A percentile compares a stretch with the other conserved stretches of the same genome.
Evolutionary conservation across 2,113 vertebrate species (phyloP).

Genomic region (Mobula hypostoma): DNA sequence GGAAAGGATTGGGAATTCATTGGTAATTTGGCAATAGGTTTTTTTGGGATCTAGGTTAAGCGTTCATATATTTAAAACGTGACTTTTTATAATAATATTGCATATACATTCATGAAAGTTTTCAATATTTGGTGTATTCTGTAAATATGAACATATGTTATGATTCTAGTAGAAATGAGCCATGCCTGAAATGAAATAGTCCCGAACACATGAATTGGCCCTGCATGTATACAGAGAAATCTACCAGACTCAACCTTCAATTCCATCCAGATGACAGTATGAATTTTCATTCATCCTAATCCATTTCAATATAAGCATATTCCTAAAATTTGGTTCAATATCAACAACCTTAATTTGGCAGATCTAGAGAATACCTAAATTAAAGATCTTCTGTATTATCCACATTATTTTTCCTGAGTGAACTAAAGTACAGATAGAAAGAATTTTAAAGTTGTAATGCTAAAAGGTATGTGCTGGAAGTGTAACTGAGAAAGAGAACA

Average conservation of each 20-base stretch:
- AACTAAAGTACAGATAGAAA: background rate
- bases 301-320: background rate
- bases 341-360: background rate
- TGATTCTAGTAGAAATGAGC: background rate
- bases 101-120: background rate
- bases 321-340: background rate
- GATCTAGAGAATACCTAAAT: background rate
- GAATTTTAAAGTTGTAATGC: background rate
- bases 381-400: background rate
- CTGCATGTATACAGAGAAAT: too few relatives aligned
- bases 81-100: background rate
- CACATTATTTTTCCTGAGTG: background rate
- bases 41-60: background rate
- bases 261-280: background rate
- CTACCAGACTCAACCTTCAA: background rate
- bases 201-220: background rate
- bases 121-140: background rate
- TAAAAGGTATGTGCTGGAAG: background rate
- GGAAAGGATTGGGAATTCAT: background rate
- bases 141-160: background rate
- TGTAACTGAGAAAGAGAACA: background rate
- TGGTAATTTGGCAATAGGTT: background rate
- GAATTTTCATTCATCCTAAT: background rate
- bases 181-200: background rate
- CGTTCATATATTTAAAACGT: background rate